A percentile compares a stretch with the other conserved stretches of the same genome.
Evolutionary conservation across 2,113 vertebrate species (phyloP).

Genomic region (Cranoglanis bouderius): DNA sequence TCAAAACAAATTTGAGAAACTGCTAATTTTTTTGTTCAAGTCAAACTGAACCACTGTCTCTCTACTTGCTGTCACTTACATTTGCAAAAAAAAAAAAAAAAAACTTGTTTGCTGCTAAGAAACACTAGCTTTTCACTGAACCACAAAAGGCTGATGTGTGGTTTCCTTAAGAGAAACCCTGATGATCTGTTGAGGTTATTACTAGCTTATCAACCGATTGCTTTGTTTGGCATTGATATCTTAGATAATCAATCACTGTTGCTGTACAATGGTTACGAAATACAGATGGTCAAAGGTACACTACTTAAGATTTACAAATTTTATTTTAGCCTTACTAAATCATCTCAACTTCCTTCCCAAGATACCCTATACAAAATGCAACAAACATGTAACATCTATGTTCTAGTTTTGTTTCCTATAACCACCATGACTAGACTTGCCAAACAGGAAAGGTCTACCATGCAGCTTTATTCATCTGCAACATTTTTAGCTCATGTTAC

Average conservation of each 20-base stretch:
- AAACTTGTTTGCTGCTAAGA: neutral
- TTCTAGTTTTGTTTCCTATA: neutral
- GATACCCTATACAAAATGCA: neutral
- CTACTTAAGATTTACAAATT: neutral
- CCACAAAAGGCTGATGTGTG: neutral
- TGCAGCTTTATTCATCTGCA: neutral
- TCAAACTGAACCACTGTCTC: neutral
- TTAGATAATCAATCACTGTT: neutral
- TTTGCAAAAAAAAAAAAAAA: neutral
- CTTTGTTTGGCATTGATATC: neutral
- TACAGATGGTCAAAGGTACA: neutral
- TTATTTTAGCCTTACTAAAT: neutral
- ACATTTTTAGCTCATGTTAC: neutral
- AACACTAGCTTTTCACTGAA: neutral
- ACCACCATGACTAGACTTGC: neutral
- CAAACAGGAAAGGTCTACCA: neutral
- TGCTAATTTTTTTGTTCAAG: neutral
- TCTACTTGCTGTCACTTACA: neutral
- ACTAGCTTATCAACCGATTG: neutral
- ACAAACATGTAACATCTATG: neutral
- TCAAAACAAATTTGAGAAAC: neutral
- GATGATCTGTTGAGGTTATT: conserved; percentile 8
- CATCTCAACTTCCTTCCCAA: too few relatives aligned
- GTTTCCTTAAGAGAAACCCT: neutral
- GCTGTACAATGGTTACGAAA: neutral